Base-by-base conservation (phyloP, 2,888 invertebrate species). In the Drepanosiphum platanoidis region DNA sequence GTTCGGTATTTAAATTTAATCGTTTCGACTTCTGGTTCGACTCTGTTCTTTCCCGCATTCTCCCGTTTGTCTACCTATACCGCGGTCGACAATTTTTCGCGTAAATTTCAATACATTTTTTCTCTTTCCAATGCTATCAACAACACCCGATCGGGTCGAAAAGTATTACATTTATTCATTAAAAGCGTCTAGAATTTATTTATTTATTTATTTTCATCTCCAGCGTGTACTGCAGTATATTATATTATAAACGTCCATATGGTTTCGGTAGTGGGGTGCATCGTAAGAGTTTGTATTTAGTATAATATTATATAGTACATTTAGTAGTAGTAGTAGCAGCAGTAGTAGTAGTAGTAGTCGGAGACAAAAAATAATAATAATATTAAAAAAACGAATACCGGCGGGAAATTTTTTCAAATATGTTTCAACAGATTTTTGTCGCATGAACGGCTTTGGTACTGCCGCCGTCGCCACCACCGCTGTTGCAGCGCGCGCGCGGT, bases 351-450 rank as follows among this genome's bases (percentile, higher is more conserved):
- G n/a, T 13, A 42, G 78, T 13, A 42, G 36, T 39, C 32, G 68
- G 42, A 42, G 46, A 68, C 46, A n/a, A 78, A 39, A 39, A 64
- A 64, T 22, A 78, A 58, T 36, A 58, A 77, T 34, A 70, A n/a
- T 27, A 27, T 64, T 32, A 74, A 18, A 66, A 68, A 70, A n/a
- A 52, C 34, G 34, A 74, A 52, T 64, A 52, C 83, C 64, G 84
- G 46, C 77, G 77, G 77, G 84, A 68, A 84, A 68, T 77, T 68
- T 77, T 77, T 58, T 68, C 77, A 58, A 68, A 77, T 75, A 75
- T 42, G 84, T 83, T 83, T 83, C 66, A 77, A 84, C 84, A 77
- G 84, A 77, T 83, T 46, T 84, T 84, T 84, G 84, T 84, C 84
- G 84, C 77, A 77, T 70, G 84, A 84, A 84, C 68, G 84, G 74